Conservation (phyloP, 2,113 vertebrate genomes). For the Mesocricetus auratus region DNA sequence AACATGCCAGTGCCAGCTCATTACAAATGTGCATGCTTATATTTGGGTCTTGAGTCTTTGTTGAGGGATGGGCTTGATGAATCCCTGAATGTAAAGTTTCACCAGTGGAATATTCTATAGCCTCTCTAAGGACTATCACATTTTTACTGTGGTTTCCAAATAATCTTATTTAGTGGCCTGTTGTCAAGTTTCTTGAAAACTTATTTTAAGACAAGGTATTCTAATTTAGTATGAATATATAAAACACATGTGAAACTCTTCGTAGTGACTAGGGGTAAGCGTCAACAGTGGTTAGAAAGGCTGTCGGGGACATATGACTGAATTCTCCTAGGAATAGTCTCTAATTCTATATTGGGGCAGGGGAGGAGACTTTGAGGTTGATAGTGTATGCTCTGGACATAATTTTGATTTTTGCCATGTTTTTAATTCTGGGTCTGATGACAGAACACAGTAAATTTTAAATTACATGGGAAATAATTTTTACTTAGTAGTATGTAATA, state of each 20-base stretch:
- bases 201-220: constrained; percentile 9
- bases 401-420: neutral
- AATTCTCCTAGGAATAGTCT: neutral
- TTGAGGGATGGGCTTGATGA: neutral
- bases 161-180: neutral
- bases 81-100: neutral
- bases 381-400: neutral
- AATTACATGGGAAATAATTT: neutral
- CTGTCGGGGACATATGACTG: neutral
- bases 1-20: constrained; percentile 4
- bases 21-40: constrained; percentile 22
- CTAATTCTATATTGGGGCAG: neutral
- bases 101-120: neutral
- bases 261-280: neutral
- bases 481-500: neutral
- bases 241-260: neutral
- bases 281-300: neutral
- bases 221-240: neutral
- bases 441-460: neutral
- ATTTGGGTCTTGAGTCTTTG: neutral
- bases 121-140: neutral
- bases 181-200: neutral
- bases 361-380: neutral
- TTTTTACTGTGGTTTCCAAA: constrained; percentile 16
- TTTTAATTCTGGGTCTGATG: neutral